Conservation (phyloP, 2,888 invertebrate genomes). For the Ryuthela nishihirai region DNA sequence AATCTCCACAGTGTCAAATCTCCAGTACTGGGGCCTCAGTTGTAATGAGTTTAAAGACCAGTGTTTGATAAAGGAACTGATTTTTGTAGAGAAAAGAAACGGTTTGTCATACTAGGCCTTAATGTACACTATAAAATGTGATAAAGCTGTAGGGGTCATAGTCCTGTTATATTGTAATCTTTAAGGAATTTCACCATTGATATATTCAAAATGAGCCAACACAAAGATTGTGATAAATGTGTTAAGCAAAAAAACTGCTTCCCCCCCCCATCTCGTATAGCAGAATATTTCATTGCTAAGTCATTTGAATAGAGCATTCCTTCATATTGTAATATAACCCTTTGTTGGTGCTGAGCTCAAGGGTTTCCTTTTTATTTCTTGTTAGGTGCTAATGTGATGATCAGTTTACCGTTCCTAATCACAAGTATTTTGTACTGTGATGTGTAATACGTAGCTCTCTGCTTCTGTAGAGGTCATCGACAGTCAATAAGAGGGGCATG, state of each 20-base stretch:
- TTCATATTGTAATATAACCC: conserved; percentile 21
- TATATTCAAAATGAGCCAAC: conserved; percentile 31
- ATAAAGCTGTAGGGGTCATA: conserved; percentile 38
- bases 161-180: conserved; percentile 37
- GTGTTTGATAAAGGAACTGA: conserved; percentile 27
- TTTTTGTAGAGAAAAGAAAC: conserved; percentile 20
- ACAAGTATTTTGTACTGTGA: conserved; percentile 39
- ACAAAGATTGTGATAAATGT: conserved; percentile 37
- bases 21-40: conserved; percentile 10
- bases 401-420: conserved; percentile 35
- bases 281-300: conserved; percentile 17
- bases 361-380: conserved; percentile 29
- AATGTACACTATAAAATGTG: conserved; percentile 36
- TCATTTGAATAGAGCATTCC: conserved; percentile 37
- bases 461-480: conserved; percentile 34
- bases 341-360: conserved; percentile 33
- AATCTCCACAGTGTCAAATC: conserved; percentile 19
- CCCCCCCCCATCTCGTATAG: background rate
- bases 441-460: conserved; percentile 33
- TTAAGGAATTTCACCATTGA: conserved; percentile 29
- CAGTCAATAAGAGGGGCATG: conserved; percentile 27
- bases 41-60: conserved; percentile 14
- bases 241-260: conserved; percentile 24
- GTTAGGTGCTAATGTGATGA: conserved; percentile 39
- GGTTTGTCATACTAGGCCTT: conserved; percentile 34